These are phyloP conservation scores for Cariama cristata DNA, from an alignment of 2,113 vertebrate genomes.

Conservation along the genomic window DNA sequence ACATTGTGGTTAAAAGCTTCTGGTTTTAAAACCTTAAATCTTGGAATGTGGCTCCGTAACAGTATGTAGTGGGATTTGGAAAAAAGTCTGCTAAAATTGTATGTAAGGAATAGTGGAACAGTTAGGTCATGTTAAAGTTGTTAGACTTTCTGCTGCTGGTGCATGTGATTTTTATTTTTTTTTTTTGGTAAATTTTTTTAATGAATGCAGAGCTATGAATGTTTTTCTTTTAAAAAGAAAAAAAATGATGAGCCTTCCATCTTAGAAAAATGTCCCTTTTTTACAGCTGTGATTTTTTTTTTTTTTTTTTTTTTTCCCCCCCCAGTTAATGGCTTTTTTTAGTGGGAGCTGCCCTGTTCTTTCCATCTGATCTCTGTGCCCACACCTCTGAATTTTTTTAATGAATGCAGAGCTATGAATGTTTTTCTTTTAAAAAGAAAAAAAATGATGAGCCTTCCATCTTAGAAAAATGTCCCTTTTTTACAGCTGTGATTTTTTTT, in stretches of 20 bases:
- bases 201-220: neutral
- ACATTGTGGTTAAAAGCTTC: neutral
- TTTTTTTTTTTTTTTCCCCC: neutral
- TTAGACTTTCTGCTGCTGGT: neutral
- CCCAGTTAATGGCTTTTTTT: neutral
- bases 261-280: neutral
- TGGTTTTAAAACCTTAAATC: neutral
- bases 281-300: rapidly evolving
- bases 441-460: neutral
- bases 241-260: neutral
- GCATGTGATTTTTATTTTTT: neutral
- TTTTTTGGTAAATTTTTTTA: neutral
- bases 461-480: neutral
- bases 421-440: neutral
- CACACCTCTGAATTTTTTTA: neutral
- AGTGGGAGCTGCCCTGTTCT: neutral
- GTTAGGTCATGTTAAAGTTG: neutral
- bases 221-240: neutral
- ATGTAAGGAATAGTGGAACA: neutral
- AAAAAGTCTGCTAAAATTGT: neutral
- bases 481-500: rapidly evolving
- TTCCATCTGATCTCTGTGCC: neutral
- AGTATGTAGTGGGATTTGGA: neutral
- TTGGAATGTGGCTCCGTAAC: neutral
- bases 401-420: neutral